Evolutionary conservation across 2,888 invertebrate genomes (phyloP), one percentile per base, ranked within the genome.

Genomic region (Onchidella celtica): DNA sequence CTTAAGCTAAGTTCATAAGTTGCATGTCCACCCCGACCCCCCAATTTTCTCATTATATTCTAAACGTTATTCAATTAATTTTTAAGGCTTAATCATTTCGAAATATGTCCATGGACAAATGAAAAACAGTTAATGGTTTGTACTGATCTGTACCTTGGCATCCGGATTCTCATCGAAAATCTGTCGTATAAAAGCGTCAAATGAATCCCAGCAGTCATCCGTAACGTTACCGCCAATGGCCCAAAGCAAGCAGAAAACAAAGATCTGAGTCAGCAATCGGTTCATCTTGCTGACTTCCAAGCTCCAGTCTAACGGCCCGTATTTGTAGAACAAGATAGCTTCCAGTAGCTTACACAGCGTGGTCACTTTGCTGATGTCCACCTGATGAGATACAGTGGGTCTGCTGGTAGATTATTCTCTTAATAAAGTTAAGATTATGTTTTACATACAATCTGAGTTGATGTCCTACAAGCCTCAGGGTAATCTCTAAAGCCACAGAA

Each of bases 161-260:
- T 96, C 96, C 29, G 95, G 94, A 89, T 95, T 95, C 24, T 95
- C 95, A 61, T 96, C 96, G 89, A 96, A 96, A 89, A 96, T 95
- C 27, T 95, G 94, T 86, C 95, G 95, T 74, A 97, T 94, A 86
- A 95, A 95, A 14, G 94, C 94, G 90, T 97, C 97, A 87, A 96
- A 96, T 4, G 94, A 93, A 73, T 95, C 95, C 87, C 96, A 95
- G 77, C 96, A 95, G 0, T 92, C 89, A 83, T 97, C 97, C 1
- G 94, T 92, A 3, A 97, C 95, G 92, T 97, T 97, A 0, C 97
- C 97, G 24, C 97, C 97, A 29, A 97, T 93, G 1, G 96, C 95
- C 98, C 98, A 98, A 0, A 97, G 93, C 88, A 96, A 96, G 73
- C 96, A 95, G 94, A 97, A 97, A 47, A 97, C 94, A 90, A 97